phyloP scores from a whole-genome alignment of 2,888 invertebrate species.

The Vandiemenella viatica region DNA sequence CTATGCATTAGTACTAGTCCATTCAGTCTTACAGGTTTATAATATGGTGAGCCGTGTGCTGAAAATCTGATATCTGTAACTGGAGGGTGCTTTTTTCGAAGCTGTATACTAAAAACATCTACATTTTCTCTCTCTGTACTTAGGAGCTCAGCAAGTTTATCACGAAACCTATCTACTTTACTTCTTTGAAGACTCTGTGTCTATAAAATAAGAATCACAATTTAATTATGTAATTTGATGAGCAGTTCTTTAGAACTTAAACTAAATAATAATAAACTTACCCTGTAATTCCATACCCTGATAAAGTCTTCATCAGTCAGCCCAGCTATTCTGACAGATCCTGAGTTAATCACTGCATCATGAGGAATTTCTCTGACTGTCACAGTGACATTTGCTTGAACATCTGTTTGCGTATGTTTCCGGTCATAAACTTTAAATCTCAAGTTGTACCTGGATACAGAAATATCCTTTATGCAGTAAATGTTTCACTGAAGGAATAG shows the following conservation, averaged over 20 bases:
- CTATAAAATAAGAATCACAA: slow-evolving; percentile 25
- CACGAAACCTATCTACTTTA: slow-evolving; percentile 77
- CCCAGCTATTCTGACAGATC: slow-evolving; percentile 82
- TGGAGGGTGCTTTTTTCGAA: slow-evolving; percentile 71
- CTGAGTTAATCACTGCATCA: slow-evolving; percentile 89
- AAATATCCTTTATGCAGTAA: too few relatives aligned
- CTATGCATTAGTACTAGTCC: slow-evolving; percentile 87
- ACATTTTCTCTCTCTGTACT: slow-evolving; percentile 78
- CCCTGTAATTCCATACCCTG: slow-evolving; percentile 80
- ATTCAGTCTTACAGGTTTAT: slow-evolving; percentile 84
- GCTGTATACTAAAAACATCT: slow-evolving; percentile 90
- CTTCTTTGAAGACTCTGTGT: slow-evolving; percentile 71
- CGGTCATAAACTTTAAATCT: slow-evolving; percentile 72
- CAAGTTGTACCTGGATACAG: slow-evolving; percentile 26
- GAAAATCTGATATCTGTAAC: slow-evolving; percentile 86
- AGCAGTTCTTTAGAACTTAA: too few relatives aligned
- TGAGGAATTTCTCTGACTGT: slow-evolving; percentile 88
- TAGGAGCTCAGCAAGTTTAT: slow-evolving; percentile 72
- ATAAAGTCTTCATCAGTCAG: slow-evolving; percentile 95
- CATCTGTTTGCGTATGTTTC: slow-evolving; percentile 87
- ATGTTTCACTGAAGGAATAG: too few relatives aligned
- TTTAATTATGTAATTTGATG: too few relatives aligned
- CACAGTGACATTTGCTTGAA: slow-evolving; percentile 91
- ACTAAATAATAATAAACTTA: too few relatives aligned
- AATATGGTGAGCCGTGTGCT: slow-evolving; percentile 90